Conservation (phyloP, 1,140 invertebrate genomes). For the Hyposmocoma kahamanoa region DNA sequence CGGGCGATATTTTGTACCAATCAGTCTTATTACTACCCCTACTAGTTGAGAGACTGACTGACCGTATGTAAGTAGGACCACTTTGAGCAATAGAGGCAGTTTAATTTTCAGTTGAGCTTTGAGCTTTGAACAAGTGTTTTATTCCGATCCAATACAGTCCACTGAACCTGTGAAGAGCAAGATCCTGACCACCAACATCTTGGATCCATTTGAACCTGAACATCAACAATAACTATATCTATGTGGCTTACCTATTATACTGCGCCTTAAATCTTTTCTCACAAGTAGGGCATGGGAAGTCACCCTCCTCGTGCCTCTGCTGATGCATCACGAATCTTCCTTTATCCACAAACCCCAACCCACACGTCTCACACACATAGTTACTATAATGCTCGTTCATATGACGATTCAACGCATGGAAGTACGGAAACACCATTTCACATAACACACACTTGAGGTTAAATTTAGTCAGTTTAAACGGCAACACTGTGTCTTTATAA, state of each 20-base stretch:
- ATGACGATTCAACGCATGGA: constrained; percentile 58
- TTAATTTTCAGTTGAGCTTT: too few relatives aligned
- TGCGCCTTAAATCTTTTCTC: constrained; percentile 54
- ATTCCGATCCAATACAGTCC: too few relatives aligned
- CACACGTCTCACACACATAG: constrained; percentile 78
- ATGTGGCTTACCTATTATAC: constrained; percentile 32
- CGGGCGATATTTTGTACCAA: too few relatives aligned
- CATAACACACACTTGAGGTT: constrained; percentile 48
- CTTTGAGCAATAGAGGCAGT: too few relatives aligned
- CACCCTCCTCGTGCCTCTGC: constrained; percentile 54
- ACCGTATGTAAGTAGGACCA: too few relatives aligned
- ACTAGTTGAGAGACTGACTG: too few relatives aligned
- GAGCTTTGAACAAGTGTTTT: too few relatives aligned
- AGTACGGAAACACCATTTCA: constrained; percentile 40
- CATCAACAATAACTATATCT: too few relatives aligned
- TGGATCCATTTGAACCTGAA: too few relatives aligned
- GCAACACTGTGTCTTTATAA: constrained; percentile 40
- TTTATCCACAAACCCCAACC: constrained; percentile 73
- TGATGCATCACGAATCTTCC: constrained; percentile 65
- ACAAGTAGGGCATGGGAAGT: constrained; percentile 67
- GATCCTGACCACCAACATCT: too few relatives aligned
- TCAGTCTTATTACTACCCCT: too few relatives aligned
- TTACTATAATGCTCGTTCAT: constrained; percentile 64
- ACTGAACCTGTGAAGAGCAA: too few relatives aligned
- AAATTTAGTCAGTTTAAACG: constrained; percentile 41